These are phyloP conservation scores for Polia nebulosa DNA, from an alignment of 2,888 invertebrate genomes.

Conservation along the genomic window DNA sequence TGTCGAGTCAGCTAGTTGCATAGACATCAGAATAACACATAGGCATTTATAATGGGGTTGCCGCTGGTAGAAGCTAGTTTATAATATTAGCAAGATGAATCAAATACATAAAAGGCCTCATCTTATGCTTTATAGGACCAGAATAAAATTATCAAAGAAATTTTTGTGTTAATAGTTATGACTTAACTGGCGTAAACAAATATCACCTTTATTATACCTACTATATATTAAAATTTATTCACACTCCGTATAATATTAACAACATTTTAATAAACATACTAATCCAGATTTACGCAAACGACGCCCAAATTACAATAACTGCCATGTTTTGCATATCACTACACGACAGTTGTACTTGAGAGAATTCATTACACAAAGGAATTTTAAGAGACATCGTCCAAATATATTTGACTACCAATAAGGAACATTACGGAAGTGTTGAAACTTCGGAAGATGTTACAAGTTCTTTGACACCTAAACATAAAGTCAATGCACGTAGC, in stretches of 20 bases:
- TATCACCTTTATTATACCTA: slow-evolving; percentile 2
- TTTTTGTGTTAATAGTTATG: background rate
- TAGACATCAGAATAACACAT: too few relatives aligned
- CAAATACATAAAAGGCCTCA: too few relatives aligned
- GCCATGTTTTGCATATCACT: slow-evolving; percentile 37
- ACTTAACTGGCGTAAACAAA: slow-evolving; percentile 7
- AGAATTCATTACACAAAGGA: slow-evolving; percentile 33
- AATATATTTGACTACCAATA: slow-evolving; percentile 30
- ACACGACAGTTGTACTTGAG: slow-evolving; percentile 8
- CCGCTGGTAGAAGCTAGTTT: too few relatives aligned
- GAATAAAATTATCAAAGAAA: too few relatives aligned
- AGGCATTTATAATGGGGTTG: too few relatives aligned
- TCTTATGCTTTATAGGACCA: too few relatives aligned
- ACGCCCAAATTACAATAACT: slow-evolving; percentile 30
- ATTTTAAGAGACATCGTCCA: slow-evolving; percentile 18
- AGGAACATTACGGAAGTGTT: slow-evolving; percentile 37
- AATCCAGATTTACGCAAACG: slow-evolving; percentile 48
- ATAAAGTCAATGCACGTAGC: slow-evolving; percentile 51
- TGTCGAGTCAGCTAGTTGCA: too few relatives aligned
- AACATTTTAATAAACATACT: slow-evolving; percentile 44
- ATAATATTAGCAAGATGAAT: too few relatives aligned
- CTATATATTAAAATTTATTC: slow-evolving; percentile 13
- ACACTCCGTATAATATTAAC: slow-evolving; percentile 8
- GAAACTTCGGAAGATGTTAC: slow-evolving; percentile 21
- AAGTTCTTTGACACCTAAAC: slow-evolving; percentile 43